Percentiles rank a stretch among this genome's conserved stretches.
These are phyloP conservation scores for Penelope pileata DNA, from an alignment of 2,113 vertebrate species.

Conservation along the genomic window DNA sequence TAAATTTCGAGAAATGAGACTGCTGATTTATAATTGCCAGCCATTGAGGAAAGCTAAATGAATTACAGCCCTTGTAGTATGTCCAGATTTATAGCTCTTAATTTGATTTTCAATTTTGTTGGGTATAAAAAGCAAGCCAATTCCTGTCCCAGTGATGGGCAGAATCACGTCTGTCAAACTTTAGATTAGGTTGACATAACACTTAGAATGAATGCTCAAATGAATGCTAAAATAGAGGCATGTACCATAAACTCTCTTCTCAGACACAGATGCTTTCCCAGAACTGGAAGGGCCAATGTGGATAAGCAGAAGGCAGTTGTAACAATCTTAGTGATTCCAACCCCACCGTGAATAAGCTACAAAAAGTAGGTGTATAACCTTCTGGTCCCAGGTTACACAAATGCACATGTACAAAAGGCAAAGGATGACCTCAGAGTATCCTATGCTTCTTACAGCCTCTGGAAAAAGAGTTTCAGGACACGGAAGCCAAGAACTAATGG, in stretches of 20 bases:
- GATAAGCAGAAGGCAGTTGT: neutral
- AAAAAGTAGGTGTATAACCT: neutral
- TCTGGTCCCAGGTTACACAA: neutral
- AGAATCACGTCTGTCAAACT: neutral
- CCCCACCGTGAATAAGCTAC: neutral
- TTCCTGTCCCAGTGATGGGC: neutral
- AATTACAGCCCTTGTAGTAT: neutral
- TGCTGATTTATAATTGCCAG: constrained; percentile 9
- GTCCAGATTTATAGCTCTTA: neutral
- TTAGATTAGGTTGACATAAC: constrained; percentile 12
- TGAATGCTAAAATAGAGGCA: neutral
- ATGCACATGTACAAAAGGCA: neutral
- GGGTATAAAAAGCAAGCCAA: constrained; percentile 1
- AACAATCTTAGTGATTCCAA: neutral
- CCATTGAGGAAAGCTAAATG: neutral
- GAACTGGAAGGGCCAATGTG: neutral
- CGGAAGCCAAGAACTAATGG: neutral
- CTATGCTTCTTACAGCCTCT: neutral
- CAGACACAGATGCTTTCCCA: neutral
- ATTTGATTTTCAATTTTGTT: neutral
- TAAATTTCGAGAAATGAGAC: constrained; percentile 1
- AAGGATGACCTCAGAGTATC: neutral
- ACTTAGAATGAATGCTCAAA: neutral
- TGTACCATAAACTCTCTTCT: neutral
- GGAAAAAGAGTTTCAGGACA: neutral